phyloP scores from a whole-genome alignment of 2,113 vertebrate species.

The Mesembrinibis cayennensis region DNA sequence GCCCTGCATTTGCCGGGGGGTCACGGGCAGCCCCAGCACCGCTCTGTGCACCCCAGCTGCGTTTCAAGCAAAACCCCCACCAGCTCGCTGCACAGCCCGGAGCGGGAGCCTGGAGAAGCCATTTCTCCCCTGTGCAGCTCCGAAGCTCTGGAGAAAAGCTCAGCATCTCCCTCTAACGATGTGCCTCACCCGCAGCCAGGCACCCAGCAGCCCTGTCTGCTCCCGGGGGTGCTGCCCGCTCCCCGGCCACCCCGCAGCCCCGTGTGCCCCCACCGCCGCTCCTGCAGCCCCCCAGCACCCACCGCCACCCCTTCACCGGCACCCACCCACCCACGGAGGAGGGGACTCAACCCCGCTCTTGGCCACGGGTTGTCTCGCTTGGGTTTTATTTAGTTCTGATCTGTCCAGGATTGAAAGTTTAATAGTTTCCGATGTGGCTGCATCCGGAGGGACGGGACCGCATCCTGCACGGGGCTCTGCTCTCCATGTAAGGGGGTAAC shows the following conservation, averaged over 20 bases:
- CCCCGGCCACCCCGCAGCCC: rapidly evolving
- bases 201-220: not conserved
- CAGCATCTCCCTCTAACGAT: slow-evolving; percentile 45
- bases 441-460: not conserved
- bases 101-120: not conserved
- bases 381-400: not conserved
- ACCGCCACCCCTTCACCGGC: not conserved
- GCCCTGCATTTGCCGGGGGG: not conserved
- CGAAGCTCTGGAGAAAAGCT: not conserved
- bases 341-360: not conserved
- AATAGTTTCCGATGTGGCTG: rapidly evolving
- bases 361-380: rapidly evolving
- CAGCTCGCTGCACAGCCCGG: rapidly evolving
- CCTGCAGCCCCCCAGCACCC: not conserved
- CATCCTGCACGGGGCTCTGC: not conserved
- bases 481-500: rapidly evolving
- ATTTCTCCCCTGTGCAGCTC: not conserved
- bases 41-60: not conserved
- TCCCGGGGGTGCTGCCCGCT: not conserved
- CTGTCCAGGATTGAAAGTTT: not conserved
- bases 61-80: not conserved
- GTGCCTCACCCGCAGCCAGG: not conserved
- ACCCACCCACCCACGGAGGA: rapidly evolving
- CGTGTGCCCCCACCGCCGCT: rapidly evolving
- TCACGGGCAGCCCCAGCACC: not conserved